These are phyloP conservation scores for Rhynchonycteris naso DNA, from an alignment of 2,797 vertebrate species.

Conservation along the genomic window DNA sequence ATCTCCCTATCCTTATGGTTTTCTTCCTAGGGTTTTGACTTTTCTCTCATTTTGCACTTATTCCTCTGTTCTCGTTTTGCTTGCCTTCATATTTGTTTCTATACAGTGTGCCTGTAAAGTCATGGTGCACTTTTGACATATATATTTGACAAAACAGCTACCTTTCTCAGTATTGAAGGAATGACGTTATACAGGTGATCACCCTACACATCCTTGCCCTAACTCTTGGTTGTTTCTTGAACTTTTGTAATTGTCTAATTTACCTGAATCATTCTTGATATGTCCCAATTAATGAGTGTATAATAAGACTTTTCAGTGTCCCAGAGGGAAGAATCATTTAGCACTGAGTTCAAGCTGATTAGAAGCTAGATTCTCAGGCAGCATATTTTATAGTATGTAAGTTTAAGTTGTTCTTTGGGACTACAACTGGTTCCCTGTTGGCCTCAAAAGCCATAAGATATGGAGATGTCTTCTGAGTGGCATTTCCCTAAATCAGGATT, in stretches of 20 bases:
- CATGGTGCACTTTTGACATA: too few relatives aligned
- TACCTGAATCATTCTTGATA: not conserved
- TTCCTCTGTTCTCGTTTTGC: not conserved
- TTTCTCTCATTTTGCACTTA: not conserved
- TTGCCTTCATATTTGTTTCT: not conserved
- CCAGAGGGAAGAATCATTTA: not conserved
- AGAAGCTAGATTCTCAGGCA: not conserved
- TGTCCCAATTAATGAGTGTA: not conserved
- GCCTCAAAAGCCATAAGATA: not conserved
- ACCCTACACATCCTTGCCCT: not conserved
- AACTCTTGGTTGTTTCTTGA: not conserved
- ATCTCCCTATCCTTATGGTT: not conserved
- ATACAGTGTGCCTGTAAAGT: too few relatives aligned
- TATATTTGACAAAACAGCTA: not conserved
- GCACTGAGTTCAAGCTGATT: not conserved
- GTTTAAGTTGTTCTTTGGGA: not conserved
- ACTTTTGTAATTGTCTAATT: not conserved
- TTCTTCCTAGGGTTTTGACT: not conserved
- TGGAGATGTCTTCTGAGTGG: not conserved
- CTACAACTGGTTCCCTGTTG: not conserved
- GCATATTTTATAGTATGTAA: not conserved
- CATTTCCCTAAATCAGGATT: not conserved
- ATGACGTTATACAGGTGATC: not conserved
- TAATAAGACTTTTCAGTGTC: not conserved
- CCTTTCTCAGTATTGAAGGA: not conserved